These are phyloP conservation scores for Myotis myotis DNA, from an alignment of 2,797 vertebrate genomes.

Conservation along the genomic window DNA sequence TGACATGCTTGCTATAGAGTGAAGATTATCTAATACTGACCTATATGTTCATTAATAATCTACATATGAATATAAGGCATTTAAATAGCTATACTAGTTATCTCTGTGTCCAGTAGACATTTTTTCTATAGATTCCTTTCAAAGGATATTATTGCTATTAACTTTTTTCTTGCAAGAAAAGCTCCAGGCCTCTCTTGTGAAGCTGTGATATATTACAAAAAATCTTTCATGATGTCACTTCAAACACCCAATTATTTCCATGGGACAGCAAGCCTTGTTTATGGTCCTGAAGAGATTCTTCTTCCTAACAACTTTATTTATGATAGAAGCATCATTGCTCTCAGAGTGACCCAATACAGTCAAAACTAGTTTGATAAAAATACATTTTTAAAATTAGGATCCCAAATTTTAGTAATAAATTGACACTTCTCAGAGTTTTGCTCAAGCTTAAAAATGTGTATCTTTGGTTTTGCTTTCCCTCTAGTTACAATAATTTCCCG, in stretches of 20 bases:
- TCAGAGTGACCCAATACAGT: slow-evolving; percentile 58
- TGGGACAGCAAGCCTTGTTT: not conserved
- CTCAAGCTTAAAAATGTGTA: slow-evolving; percentile 26
- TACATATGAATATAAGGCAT: not conserved
- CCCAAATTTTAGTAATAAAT: slow-evolving; percentile 58
- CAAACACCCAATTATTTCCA: slow-evolving; percentile 3
- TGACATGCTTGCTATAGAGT: not conserved
- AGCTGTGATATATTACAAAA: not conserved
- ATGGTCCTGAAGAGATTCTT: not conserved
- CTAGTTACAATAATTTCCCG: slow-evolving; percentile 49
- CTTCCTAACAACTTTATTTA: slow-evolving; percentile 25
- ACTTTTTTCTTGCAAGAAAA: slow-evolving; percentile 9
- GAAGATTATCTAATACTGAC: not conserved
- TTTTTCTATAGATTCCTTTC: slow-evolving; percentile 22
- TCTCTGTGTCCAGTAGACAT: not conserved
- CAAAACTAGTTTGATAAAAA: slow-evolving; percentile 63
- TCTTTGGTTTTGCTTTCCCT: slow-evolving; percentile 67
- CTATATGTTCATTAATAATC: not conserved
- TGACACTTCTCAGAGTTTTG: slow-evolving; percentile 48
- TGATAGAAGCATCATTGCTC: slow-evolving; percentile 38
- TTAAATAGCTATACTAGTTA: slow-evolving; percentile 19
- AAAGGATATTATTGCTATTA: slow-evolving; percentile 12
- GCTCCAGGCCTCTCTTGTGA: not conserved
- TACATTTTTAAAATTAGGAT: not conserved
- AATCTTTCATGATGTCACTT: not conserved